phyloP scores from a whole-genome alignment of 2,797 vertebrate genomes.

The Parauchenoglanis ngamensis region DNA sequence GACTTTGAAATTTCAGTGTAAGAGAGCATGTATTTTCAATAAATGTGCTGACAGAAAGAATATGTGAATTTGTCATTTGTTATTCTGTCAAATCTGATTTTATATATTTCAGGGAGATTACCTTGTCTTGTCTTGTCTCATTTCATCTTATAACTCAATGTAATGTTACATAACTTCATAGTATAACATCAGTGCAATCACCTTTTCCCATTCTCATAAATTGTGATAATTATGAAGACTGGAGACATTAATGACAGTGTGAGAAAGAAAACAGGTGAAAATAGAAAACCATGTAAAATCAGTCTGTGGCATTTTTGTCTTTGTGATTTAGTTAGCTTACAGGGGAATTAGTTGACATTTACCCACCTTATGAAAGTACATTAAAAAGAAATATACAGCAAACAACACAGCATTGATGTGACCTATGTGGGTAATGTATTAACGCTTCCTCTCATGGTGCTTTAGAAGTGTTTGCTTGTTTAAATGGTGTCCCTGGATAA shows the following conservation, averaged over 20 bases:
- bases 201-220: background rate
- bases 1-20: too few relatives aligned
- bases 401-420: conserved; percentile 68
- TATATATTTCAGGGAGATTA: too few relatives aligned
- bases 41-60: too few relatives aligned
- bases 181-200: background rate
- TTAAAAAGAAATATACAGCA: conserved; percentile 30
- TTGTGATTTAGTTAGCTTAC: background rate
- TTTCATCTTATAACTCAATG: too few relatives aligned
- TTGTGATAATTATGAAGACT: background rate
- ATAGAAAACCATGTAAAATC: background rate
- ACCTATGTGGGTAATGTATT: conserved; percentile 78
- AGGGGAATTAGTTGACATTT: conserved; percentile 57
- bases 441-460: conserved; percentile 68
- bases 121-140: too few relatives aligned
- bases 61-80: too few relatives aligned
- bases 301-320: background rate
- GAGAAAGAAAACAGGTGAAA: background rate
- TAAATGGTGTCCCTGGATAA: background rate
- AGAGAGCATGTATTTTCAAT: too few relatives aligned
- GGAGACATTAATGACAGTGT: background rate
- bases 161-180: too few relatives aligned
- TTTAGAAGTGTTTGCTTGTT: conserved; percentile 66
- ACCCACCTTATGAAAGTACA: conserved; percentile 74
- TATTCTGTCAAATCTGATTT: too few relatives aligned